Evolutionary conservation across 2,113 vertebrate species (phyloP).

Genomic region (Percina caprodes): DNA sequence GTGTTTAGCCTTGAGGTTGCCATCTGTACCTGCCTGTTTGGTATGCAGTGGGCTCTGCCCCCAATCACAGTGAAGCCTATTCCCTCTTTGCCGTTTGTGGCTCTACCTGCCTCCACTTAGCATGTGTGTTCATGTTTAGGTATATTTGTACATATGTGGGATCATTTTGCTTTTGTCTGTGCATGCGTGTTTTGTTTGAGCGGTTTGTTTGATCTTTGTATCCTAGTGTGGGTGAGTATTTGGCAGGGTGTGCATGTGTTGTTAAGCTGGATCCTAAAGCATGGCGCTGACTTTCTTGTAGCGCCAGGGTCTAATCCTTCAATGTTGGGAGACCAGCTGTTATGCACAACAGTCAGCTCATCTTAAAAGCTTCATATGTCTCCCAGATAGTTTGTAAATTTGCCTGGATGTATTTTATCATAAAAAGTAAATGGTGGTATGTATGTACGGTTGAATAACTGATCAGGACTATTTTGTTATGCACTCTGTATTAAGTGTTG

Average conservation of each 20-base stretch:
- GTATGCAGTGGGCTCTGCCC: constrained; percentile 65
- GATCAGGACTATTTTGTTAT: constrained; percentile 18
- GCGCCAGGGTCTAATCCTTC: constrained; percentile 51
- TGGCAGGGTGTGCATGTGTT: not conserved
- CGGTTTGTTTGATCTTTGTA: not conserved
- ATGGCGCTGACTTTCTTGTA: constrained; percentile 28
- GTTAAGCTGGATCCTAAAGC: constrained; percentile 17
- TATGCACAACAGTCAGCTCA: not conserved
- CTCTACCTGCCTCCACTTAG: constrained; percentile 43
- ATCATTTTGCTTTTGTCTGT: constrained; percentile 1
- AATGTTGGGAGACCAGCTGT: constrained; percentile 41
- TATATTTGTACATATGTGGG: constrained; percentile 20
- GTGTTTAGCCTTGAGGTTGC: constrained; percentile 74
- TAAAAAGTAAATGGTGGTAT: not conserved
- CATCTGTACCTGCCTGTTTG: constrained; percentile 78
- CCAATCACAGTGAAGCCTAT: constrained; percentile 36
- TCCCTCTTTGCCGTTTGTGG: constrained; percentile 43
- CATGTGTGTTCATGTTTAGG: not conserved
- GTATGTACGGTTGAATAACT: constrained; percentile 10
- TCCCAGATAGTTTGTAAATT: constrained; percentile 28
- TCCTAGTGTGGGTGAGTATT: not conserved
- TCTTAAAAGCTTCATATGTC: constrained; percentile 40
- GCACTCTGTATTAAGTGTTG: constrained; percentile 12
- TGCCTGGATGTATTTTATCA: constrained; percentile 31
- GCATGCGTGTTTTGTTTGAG: constrained; percentile 3